Evolutionary conservation across 2,888 invertebrate genomes (phyloP).

Genomic region (Platerodrilus igneus): DNA sequence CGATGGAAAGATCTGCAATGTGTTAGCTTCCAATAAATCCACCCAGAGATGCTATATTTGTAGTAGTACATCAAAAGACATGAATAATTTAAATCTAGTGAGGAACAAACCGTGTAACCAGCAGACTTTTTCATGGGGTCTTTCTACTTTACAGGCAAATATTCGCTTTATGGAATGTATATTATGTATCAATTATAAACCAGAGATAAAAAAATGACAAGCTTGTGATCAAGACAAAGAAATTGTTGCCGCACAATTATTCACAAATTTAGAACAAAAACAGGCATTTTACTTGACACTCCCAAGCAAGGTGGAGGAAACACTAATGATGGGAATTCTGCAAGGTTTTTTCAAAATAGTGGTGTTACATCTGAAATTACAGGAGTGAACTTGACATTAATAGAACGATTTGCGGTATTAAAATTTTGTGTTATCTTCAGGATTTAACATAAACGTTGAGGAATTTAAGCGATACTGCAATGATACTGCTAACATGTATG

Average conservation of each 20-base stretch:
- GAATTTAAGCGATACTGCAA: neutral
- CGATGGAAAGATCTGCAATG: no score
- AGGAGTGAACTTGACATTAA: neutral
- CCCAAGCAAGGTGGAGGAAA: constrained; percentile 5
- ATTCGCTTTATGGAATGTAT: constrained; percentile 8
- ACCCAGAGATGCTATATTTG: constrained; percentile 1
- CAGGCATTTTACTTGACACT: constrained; percentile 2
- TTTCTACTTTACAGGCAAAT: constrained; percentile 5
- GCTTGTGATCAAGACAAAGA: neutral
- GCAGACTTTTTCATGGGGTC: neutral
- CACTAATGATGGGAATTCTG: constrained; percentile 2
- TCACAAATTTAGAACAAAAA: constrained; percentile 2
- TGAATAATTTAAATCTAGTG: neutral
- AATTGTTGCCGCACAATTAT: neutral
- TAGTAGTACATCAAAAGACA: constrained; percentile 1
- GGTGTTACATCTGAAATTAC: neutral
- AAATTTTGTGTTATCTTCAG: neutral
- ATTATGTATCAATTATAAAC: constrained; percentile 3
- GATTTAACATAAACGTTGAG: neutral
- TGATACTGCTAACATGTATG: constrained; percentile 5
- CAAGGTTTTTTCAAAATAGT: constrained; percentile 1
- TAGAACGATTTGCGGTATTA: constrained; percentile 3
- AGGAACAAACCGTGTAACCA: neutral
- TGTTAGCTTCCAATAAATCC: neutral
- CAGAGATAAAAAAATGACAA: neutral